Percentiles rank a stretch among this genome's conserved stretches.
These are phyloP conservation scores for Isurus oxyrinchus DNA, from an alignment of 2,113 vertebrate genomes.

Conservation along the genomic window DNA sequence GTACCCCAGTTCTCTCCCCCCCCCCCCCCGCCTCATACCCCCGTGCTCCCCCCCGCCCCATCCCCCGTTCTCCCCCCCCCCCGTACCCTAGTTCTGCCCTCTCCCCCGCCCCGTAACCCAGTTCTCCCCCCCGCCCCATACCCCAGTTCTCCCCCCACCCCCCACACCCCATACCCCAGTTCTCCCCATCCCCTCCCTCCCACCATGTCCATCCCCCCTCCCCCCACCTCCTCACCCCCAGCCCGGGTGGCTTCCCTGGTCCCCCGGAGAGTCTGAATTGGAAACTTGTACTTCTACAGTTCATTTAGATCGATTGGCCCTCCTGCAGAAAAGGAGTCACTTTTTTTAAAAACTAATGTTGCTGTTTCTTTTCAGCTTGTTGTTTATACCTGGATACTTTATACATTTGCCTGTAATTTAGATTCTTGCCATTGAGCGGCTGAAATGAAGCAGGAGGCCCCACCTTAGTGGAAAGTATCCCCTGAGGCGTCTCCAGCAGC, in stretches of 20 bases:
- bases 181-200: not conserved
- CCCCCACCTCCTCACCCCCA: too few relatives aligned
- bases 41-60: too few relatives aligned
- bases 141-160: too few relatives aligned
- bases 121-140: too few relatives aligned
- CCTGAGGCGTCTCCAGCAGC: not conserved
- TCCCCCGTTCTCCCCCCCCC: too few relatives aligned
- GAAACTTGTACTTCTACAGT: not conserved
- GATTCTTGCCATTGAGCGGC: not conserved
- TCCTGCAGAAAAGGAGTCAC: not conserved
- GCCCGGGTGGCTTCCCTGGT: too few relatives aligned
- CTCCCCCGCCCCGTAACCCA: too few relatives aligned
- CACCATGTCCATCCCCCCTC: too few relatives aligned
- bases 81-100: too few relatives aligned
- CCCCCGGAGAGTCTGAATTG: not conserved
- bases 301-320: not conserved
- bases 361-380: not conserved
- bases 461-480: not conserved
- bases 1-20: too few relatives aligned
- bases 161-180: too few relatives aligned
- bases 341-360: not conserved
- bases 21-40: too few relatives aligned
- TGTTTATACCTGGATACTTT: not conserved
- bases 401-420: not conserved
- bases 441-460: not conserved